A percentile compares a stretch with the other conserved stretches of the same genome.
These are phyloP conservation scores for Polyodon spathula DNA, from an alignment of 2,113 vertebrate genomes.

Conservation along the genomic window DNA sequence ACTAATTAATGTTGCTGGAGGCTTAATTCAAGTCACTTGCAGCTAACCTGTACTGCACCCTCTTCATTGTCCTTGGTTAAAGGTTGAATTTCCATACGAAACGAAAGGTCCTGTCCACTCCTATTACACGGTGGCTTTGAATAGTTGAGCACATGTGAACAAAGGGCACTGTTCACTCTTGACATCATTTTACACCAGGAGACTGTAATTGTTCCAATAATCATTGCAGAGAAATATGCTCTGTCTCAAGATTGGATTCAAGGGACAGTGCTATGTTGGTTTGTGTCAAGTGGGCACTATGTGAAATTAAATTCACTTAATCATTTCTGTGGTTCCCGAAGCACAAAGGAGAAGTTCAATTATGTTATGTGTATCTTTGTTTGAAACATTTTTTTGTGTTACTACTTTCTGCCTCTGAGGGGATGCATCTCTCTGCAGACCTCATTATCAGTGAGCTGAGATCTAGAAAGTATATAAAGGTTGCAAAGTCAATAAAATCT, in stretches of 20 bases:
- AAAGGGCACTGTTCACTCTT: conserved; percentile 36
- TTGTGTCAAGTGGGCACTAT: conserved; percentile 27
- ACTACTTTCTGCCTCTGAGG: conserved; percentile 7
- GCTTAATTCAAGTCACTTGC: conserved; percentile 37
- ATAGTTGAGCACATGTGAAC: conserved; percentile 34
- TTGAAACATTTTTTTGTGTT: conserved; percentile 5
- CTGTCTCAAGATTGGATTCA: conserved; percentile 35
- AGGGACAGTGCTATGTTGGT: conserved; percentile 20
- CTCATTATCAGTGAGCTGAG: conserved; percentile 24
- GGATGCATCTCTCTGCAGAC: conserved; percentile 20
- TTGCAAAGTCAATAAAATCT: conserved; percentile 17
- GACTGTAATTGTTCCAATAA: conserved; percentile 50
- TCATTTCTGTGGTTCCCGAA: neutral
- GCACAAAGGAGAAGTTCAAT: conserved; percentile 4
- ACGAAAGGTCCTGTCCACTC: conserved; percentile 41
- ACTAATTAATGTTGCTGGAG: conserved; percentile 22
- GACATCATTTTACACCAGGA: conserved; percentile 38
- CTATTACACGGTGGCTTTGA: conserved; percentile 45
- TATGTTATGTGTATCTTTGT: conserved; percentile 2
- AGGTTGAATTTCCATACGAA: conserved; percentile 44
- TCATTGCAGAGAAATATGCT: conserved; percentile 35
- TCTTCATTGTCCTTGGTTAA: conserved; percentile 20
- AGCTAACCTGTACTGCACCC: conserved; percentile 23
- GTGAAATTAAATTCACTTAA: conserved; percentile 23
- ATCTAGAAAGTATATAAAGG: conserved; percentile 17